Percentiles rank a stretch among this genome's conserved stretches.
phyloP scores from a whole-genome alignment of 2,797 vertebrate genomes.

The Hippocampus kuda region DNA sequence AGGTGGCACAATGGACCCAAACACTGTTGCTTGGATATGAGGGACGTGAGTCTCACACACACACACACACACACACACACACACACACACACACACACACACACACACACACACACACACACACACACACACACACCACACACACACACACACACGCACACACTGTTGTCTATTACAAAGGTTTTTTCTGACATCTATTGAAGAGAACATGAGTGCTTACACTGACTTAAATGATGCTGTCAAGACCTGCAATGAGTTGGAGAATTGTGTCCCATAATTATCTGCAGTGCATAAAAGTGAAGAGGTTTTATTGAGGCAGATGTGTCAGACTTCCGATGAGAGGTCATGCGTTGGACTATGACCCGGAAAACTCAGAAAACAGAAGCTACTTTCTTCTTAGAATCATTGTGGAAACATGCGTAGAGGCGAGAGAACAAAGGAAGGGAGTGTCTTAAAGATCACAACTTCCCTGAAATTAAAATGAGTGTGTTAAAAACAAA shows the following conservation, averaged over 20 bases:
- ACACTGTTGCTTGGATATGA: too few relatives aligned
- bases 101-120: not conserved
- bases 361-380: not conserved
- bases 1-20: too few relatives aligned
- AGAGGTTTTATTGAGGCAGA: not conserved
- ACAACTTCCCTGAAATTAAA: not conserved
- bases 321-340: not conserved
- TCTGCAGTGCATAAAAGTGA: not conserved
- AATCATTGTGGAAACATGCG: not conserved
- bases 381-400: not conserved
- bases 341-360: not conserved
- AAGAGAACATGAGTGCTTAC: not conserved
- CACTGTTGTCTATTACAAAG: not conserved
- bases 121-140: not conserved
- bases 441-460: not conserved
- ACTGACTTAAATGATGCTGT: not conserved
- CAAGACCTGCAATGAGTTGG: not conserved
- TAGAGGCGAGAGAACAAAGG: not conserved
- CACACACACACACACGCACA: too few relatives aligned
- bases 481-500: not conserved
- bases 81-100: too few relatives aligned
- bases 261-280: not conserved
- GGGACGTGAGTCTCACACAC: too few relatives aligned
- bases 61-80: too few relatives aligned
- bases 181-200: not conserved